Evolutionary conservation across 2,113 vertebrate species (phyloP).

Genomic region (Protobothrops mucrosquamatus): DNA sequence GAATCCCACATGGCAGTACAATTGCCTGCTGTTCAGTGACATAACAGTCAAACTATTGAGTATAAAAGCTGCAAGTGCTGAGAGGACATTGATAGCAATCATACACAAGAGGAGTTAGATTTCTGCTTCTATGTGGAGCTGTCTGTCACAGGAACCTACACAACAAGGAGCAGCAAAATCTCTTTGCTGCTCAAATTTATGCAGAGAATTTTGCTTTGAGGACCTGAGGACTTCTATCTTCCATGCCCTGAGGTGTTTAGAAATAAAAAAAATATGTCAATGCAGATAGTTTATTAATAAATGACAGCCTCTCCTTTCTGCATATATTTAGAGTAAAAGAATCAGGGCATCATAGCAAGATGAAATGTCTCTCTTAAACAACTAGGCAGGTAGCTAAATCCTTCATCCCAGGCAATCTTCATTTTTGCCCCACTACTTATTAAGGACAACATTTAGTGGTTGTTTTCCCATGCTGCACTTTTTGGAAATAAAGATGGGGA

Average conservation of each 20-base stretch:
- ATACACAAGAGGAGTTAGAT: neutral
- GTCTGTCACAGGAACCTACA: neutral
- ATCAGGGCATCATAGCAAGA: neutral
- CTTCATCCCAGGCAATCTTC: neutral
- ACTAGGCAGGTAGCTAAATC: neutral
- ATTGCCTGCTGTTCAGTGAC: neutral
- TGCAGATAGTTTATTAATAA: neutral
- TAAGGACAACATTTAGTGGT: neutral
- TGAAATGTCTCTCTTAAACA: neutral
- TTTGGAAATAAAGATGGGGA: neutral
- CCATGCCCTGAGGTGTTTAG: neutral
- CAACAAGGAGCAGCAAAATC: neutral
- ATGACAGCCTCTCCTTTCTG: neutral
- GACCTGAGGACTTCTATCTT: neutral
- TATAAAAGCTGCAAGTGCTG: neutral
- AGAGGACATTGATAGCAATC: neutral
- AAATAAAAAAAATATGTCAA: neutral
- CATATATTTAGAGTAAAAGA: neutral
- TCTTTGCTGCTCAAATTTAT: neutral
- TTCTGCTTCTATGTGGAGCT: neutral
- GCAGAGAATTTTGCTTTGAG: neutral
- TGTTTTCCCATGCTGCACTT: neutral
- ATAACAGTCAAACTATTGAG: neutral
- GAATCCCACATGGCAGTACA: neutral
- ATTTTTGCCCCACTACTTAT: neutral